Evolutionary conservation across 2,797 vertebrate genomes (phyloP).

Genomic region (Helarctos malayanus): DNA sequence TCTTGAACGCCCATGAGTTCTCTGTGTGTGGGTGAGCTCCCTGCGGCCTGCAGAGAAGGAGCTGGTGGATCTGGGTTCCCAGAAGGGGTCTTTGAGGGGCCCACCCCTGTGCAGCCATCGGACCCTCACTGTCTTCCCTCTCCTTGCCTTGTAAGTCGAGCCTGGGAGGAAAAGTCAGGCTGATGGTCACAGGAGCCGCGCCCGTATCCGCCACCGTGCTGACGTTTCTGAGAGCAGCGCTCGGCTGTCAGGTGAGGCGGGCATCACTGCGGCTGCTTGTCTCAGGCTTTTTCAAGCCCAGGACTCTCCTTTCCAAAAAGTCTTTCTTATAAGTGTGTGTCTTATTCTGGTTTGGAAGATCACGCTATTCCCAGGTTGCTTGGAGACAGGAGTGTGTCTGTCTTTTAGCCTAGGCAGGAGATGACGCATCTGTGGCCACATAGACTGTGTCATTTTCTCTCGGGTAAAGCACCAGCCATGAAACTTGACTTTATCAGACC

Average conservation of each 20-base stretch:
- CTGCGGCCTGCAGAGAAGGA: not conserved
- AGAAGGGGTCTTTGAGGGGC: not conserved
- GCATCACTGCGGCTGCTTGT: rapidly evolving
- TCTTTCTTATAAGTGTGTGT: no score
- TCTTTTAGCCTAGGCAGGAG: not conserved
- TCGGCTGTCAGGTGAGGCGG: constrained; percentile 96
- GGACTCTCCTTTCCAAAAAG: not conserved
- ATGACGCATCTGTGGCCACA: not conserved
- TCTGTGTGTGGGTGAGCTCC: rapidly evolving
- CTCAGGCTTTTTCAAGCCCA: not conserved
- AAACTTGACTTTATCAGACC: not conserved
- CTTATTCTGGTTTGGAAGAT: not conserved
- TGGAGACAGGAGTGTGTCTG: not conserved
- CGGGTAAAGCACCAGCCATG: not conserved
- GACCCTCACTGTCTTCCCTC: not conserved
- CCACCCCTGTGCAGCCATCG: rapidly evolving
- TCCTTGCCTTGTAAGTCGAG: constrained; percentile 91
- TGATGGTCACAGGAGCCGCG: constrained; percentile 98
- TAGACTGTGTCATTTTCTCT: not conserved
- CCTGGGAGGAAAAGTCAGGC: constrained; percentile 94
- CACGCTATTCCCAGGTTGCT: not conserved
- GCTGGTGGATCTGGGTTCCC: not conserved
- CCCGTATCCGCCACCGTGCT: constrained; percentile 96
- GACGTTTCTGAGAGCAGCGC: constrained; percentile 95
- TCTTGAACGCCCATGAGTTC: rapidly evolving